These are phyloP conservation scores for Heliocidaris tuberculata DNA, from an alignment of 35 echinoderm and acorn worm species.

Conservation along the genomic window DNA sequence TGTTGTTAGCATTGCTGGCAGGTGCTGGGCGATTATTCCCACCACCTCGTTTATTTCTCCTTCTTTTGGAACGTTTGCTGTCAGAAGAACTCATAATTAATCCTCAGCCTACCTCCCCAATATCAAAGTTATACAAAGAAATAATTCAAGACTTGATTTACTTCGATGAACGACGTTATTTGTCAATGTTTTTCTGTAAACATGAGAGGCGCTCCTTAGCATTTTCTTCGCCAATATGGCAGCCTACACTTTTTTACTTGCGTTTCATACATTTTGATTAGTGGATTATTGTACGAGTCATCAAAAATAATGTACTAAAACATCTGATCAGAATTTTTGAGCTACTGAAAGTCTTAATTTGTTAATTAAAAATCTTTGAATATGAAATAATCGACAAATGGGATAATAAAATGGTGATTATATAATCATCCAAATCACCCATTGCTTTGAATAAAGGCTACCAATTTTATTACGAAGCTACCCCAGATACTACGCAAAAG, in stretches of 20 bases:
- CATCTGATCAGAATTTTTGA: not conserved
- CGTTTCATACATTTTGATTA: not conserved
- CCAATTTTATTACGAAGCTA: not conserved
- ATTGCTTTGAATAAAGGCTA: not conserved
- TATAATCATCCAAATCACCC: not conserved
- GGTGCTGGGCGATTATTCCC: slow-evolving; percentile 69
- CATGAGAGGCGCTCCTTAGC: slow-evolving; percentile 12
- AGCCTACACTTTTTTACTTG: not conserved
- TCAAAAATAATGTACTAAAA: not conserved
- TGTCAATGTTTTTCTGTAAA: slow-evolving; percentile 29
- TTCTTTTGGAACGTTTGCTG: slow-evolving; percentile 84
- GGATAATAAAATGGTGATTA: not conserved
- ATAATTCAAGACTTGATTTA: not conserved
- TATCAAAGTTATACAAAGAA: not conserved
- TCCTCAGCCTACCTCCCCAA: not conserved
- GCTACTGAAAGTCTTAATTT: not conserved
- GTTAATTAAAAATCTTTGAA: not conserved
- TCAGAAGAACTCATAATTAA: slow-evolving; percentile 91
- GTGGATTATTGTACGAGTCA: not conserved
- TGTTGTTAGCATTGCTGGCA: slow-evolving; percentile 18
- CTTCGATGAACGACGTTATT: not conserved
- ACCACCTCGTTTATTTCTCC: slow-evolving; percentile 93
- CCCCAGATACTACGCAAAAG: not conserved
- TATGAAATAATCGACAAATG: not conserved
- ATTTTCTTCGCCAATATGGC: slow-evolving; percentile 50